A percentile compares a stretch with the other conserved stretches of the same genome.
Conservation (phyloP, 2,797 vertebrate species). For the Myotis myotis region DNA sequence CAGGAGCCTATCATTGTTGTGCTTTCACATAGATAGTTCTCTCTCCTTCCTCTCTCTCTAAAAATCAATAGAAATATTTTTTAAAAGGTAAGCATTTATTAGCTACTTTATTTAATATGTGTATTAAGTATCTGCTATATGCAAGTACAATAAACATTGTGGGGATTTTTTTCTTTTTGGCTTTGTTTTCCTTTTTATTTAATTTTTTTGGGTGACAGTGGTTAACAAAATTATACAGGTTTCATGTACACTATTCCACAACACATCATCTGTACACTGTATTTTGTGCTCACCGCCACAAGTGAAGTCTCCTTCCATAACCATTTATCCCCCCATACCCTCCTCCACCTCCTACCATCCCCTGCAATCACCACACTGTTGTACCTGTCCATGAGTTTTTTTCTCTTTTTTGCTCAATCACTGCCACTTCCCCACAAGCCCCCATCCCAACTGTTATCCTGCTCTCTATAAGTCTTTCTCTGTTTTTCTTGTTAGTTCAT, state of each 20-base stretch:
- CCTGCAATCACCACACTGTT: not conserved
- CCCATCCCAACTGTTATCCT: not conserved
- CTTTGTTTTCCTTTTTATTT: not conserved
- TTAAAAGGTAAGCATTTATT: not conserved
- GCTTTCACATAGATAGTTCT: not conserved
- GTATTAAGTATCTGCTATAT: not conserved
- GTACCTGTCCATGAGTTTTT: not conserved
- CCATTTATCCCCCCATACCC: not conserved
- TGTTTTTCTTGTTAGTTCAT: not conserved
- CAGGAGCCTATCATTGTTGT: not conserved
- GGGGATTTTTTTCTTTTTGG: not conserved
- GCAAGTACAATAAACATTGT: not conserved
- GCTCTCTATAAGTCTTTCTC: not conserved
- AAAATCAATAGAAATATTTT: not conserved
- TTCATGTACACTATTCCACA: not conserved
- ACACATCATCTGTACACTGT: not conserved
- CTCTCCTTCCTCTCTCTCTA: not conserved
- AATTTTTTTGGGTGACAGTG: not conserved
- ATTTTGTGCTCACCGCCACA: not conserved
- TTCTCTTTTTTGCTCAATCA: not conserved
- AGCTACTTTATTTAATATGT: not conserved
- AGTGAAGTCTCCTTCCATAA: not conserved
- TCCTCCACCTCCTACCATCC: not conserved
- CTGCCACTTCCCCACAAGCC: not conserved
- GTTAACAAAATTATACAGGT: not conserved